Evolutionary conservation across 2,888 invertebrate species (phyloP), one percentile per base, ranked within the genome.

Genomic region (Pristionchus fissidentatus): DNA sequence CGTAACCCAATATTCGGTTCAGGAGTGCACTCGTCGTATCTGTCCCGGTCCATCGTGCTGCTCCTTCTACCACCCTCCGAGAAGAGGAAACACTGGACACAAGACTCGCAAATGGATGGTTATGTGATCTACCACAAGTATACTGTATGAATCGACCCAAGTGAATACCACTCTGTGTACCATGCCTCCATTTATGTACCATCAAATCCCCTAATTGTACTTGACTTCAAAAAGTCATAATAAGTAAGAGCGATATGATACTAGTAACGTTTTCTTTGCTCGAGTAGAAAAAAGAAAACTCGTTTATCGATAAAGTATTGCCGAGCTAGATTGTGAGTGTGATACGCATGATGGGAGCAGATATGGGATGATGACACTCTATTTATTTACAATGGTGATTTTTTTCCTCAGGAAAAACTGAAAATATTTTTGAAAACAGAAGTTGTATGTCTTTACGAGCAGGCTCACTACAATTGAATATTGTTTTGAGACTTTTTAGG

Each of bases 21-120:
- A 77, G 75, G 75, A 49, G 26, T 77, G 75, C 75, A 77, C 75
- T 77, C 75, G 75, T 77, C 75, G 75, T 77, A 32, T 49, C 29
- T 77, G 75, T 77, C 75, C 75, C 35, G 49, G 75, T 22, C 49
- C 75, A 35, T 8, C 46, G 29, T 22, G 22, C n/a, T 77, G 75
- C 22, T 46, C 75, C 49, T 77, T 77, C 49, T 77, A 77, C n/a
- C 75, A 77, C 49, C 75, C 75, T 32, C 75, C 75, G 4, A 26
- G 22, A 7, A 8, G 5, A 7, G 43, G 26, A 26, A 52, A 26
- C 46, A 0, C 32, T 4, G 10, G 29, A 22, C 46, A 22, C 19
- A 46, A 77, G 32, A n/a, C 26, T 41, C 46, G 46, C 75, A 77
- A 77, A 22, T 77, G 32, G 19, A 35, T 77, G 29, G 75, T 32